These are phyloP conservation scores for Peucedramus taeniatus DNA, from an alignment of 2,113 vertebrate species.

Conservation along the genomic window DNA sequence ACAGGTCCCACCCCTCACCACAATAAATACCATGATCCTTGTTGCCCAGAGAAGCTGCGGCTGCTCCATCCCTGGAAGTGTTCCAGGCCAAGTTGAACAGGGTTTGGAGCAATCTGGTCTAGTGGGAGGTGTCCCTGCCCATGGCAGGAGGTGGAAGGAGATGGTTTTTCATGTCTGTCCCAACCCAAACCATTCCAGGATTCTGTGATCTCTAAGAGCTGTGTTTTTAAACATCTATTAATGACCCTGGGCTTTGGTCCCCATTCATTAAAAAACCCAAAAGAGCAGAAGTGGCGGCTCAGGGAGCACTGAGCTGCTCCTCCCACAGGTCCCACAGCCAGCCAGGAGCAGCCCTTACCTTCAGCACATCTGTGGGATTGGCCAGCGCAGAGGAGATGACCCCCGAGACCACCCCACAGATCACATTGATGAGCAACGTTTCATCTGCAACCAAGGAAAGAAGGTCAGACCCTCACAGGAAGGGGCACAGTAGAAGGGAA, in stretches of 20 bases:
- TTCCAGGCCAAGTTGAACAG: background rate
- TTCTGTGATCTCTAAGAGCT: background rate
- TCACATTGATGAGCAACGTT: slow-evolving; percentile 94
- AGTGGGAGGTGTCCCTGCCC: background rate
- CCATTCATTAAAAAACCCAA: no score
- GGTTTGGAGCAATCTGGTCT: background rate
- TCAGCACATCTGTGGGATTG: slow-evolving; percentile 94
- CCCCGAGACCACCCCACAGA: slow-evolving; percentile 92
- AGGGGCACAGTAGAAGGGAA: background rate
- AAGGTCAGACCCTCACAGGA: background rate
- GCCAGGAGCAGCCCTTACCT: slow-evolving; percentile 73
- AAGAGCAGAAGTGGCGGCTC: background rate
- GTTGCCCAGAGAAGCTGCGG: background rate
- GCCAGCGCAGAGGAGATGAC: slow-evolving; percentile 92
- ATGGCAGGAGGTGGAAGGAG: background rate
- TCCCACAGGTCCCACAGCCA: background rate
- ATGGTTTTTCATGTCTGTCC: background rate
- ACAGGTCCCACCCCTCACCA: background rate
- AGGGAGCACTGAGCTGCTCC: background rate
- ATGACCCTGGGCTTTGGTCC: background rate
- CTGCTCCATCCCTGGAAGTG: background rate
- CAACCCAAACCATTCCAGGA: background rate
- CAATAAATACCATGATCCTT: background rate
- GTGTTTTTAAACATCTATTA: background rate
- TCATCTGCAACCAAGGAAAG: slow-evolving; percentile 79